Base-by-base conservation (phyloP, 2,888 invertebrate species). In the Euzetes globulus region DNA sequence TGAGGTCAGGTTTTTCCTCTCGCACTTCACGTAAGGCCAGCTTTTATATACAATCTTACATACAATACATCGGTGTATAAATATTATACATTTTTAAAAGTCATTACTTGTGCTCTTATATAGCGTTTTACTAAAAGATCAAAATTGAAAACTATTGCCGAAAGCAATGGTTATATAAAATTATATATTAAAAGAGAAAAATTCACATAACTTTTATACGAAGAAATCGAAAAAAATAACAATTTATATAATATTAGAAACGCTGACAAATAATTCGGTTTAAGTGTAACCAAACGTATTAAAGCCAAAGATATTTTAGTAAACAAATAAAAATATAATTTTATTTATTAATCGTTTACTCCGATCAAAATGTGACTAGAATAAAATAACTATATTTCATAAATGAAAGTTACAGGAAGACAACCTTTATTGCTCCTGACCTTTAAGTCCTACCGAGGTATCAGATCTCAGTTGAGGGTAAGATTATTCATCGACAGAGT, bases 1-100 rank as follows among this genome's bases (percentile, higher is more conserved):
- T 58, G 58, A 58, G 58, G 27, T 58, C 58, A 58, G 58, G 58
- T 58, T 29, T 58, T 58, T 13, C 27, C 50, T 50, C 50, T 50
- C 17, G 19, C n/a, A 50, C 50, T 50, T 19, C 41, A 41, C 19
- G 50, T 50, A 50, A 9, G n/a, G 50, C 50, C 41, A 13, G 41
- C 41, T 11, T 41, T 41, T 41, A 41, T n/a, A 50, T 50, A 5
- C 50, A 50, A 4, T n/a, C 3, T 50, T 50, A 19, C n/a, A 50
- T 50, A 50, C 50, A 50, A 50, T 17, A 19, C 19, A 19, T 50
- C 50, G 19, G 3, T 2, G 5, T 19, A 50, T 50, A 19, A n/a
- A 50, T 50, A 50, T 41, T 19, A 50, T 50, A 19, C 7, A 5
- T 19, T n/a, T n/a, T 19, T 50, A 50, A 50, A 50, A 50, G 19